A percentile compares a stretch with the other conserved stretches of the same genome.
Conservation (phyloP, 2,888 invertebrate species). For the Tipula vernalis region DNA sequence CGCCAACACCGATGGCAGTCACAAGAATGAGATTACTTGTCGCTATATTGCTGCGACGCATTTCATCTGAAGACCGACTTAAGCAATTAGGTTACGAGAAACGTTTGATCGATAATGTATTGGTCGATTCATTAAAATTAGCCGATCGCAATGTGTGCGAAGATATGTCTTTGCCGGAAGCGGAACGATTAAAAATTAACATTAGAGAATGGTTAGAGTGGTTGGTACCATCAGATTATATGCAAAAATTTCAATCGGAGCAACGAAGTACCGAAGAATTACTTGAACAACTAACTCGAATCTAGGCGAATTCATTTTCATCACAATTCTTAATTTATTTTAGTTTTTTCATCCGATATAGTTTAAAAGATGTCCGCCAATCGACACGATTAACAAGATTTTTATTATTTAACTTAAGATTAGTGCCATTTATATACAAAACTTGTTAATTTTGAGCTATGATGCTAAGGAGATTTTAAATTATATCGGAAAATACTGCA, state of each 20-base stretch:
- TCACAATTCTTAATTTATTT: not conserved
- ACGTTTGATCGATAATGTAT: slow-evolving; percentile 64
- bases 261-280: slow-evolving; percentile 67
- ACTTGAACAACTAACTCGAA: slow-evolving; percentile 53
- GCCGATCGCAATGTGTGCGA: slow-evolving; percentile 57
- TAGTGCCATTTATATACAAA: not conserved
- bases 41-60: slow-evolving; percentile 69
- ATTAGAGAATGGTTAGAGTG: slow-evolving; percentile 65
- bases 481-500: not conserved
- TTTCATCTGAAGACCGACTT: slow-evolving; percentile 66
- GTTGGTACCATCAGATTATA: slow-evolving; percentile 66
- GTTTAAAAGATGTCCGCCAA: not conserved
- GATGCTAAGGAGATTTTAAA: not conserved
- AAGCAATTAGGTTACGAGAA: slow-evolving; percentile 64
- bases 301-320: not conserved
- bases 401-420: not conserved
- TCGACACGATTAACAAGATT: not conserved
- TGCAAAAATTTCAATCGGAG: slow-evolving; percentile 61
- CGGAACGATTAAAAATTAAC: slow-evolving; percentile 57
- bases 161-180: slow-evolving; percentile 42
- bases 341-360: not conserved
- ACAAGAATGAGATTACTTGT: slow-evolving; percentile 66
- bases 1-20: slow-evolving; percentile 46
- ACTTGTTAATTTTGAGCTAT: not conserved
- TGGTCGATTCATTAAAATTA: slow-evolving; percentile 61